These are phyloP conservation scores for Chloebia gouldiae DNA, from an alignment of 2,113 vertebrate genomes.

Conservation along the genomic window DNA sequence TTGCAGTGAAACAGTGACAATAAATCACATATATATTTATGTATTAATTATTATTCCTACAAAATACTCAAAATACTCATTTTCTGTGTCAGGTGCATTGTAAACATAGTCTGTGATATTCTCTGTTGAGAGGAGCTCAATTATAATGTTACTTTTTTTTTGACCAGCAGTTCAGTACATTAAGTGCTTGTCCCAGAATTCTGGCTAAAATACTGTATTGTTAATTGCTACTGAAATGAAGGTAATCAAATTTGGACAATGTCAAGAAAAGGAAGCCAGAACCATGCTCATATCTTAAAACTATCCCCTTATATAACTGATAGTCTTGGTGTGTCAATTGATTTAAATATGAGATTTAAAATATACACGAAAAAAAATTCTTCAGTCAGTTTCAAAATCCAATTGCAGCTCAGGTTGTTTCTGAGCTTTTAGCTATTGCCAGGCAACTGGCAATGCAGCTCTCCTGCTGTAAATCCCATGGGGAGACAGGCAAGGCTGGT, in stretches of 20 bases:
- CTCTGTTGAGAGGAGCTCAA: neutral
- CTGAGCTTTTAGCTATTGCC: neutral
- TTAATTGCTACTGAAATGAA: neutral
- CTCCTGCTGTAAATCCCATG: neutral
- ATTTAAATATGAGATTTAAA: neutral
- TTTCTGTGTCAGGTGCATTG: neutral
- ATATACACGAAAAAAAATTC: neutral
- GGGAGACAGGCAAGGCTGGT: neutral
- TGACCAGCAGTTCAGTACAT: neutral
- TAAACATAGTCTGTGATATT: neutral
- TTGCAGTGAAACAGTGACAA: neutral
- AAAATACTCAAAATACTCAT: neutral
- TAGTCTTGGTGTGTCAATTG: neutral
- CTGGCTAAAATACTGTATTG: fast-evolving
- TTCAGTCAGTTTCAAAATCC: neutral
- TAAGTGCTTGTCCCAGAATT: neutral
- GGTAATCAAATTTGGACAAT: neutral
- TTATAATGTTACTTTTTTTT: neutral
- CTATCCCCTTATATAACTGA: neutral
- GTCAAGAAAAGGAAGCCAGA: neutral
- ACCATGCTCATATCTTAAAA: neutral
- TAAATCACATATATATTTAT: neutral
- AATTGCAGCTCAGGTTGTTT: neutral
- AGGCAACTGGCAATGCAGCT: neutral
- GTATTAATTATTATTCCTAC: neutral